phyloP scores from a whole-genome alignment of 1,140 invertebrate genomes.

The Drosophila aff. region DNA sequence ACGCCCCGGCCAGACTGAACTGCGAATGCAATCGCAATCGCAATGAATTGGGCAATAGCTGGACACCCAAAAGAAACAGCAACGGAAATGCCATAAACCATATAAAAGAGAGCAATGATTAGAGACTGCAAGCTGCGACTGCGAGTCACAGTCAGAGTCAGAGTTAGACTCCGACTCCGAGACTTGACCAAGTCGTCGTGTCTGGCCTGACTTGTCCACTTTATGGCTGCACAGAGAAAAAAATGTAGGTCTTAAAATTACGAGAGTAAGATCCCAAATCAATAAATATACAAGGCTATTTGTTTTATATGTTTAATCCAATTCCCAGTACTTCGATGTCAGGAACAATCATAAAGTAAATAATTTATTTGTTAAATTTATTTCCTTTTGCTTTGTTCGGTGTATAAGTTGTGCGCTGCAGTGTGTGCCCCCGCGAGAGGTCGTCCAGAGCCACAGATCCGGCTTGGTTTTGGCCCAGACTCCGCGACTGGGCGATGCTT shows the following conservation, averaged over 20 bases:
- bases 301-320: neutral
- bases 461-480: conserved; percentile 62
- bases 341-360: neutral
- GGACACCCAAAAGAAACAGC: conserved; percentile 40
- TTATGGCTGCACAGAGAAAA: conserved; percentile 6
- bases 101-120: conserved; percentile 68
- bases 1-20: conserved; percentile 33
- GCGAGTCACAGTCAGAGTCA: conserved; percentile 14
- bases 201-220: conserved; percentile 46
- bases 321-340: no score
- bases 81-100: conserved; percentile 60
- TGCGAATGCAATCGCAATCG: conserved; percentile 51
- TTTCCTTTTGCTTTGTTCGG: neutral
- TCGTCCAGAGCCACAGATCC: conserved; percentile 71
- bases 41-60: conserved; percentile 65
- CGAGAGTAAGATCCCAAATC: neutral
- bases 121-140: conserved; percentile 36
- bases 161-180: conserved; percentile 12
- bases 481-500: conserved; percentile 51
- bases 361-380: neutral
- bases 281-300: neutral
- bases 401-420: conserved; percentile 1
- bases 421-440: conserved; percentile 77
- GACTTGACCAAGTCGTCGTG: conserved; percentile 69
- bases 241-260: no score